Percentiles rank a stretch among this genome's conserved stretches.
Conservation (phyloP, 1,140 invertebrate genomes). For the Procambarus virginalis region DNA sequence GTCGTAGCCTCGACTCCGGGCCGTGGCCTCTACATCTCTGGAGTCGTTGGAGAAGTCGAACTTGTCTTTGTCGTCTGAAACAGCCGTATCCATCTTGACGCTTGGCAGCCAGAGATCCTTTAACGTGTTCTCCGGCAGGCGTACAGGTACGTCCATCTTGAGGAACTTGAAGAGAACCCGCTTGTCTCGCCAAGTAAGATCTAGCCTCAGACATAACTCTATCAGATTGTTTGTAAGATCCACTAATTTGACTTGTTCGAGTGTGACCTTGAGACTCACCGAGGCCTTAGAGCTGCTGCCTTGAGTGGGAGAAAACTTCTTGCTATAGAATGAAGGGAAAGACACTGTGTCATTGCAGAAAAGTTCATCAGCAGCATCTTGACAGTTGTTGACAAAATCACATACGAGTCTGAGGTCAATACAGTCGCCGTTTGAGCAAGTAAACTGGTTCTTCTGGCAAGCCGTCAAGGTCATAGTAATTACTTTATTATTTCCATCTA, state of each 20-base stretch:
- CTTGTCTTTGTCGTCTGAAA: background rate
- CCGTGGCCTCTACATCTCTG: slow-evolving; percentile 17
- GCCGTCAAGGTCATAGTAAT: slow-evolving; percentile 2
- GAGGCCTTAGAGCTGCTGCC: background rate
- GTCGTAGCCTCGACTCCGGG: background rate
- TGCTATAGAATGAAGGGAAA: slow-evolving; percentile 22
- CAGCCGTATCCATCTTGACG: slow-evolving; percentile 22
- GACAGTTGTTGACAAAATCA: slow-evolving; percentile 24
- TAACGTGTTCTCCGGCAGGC: background rate
- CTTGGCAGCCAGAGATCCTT: slow-evolving; percentile 25
- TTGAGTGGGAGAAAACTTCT: slow-evolving; percentile 31
- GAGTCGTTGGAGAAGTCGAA: background rate
- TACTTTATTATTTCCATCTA: too few relatives aligned
- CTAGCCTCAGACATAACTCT: slow-evolving; percentile 5
- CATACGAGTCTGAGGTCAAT: slow-evolving; percentile 16
- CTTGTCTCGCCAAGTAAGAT: slow-evolving; percentile 27
- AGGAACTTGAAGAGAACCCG: slow-evolving; percentile 25
- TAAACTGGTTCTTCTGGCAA: slow-evolving; percentile 29
- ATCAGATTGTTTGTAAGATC: slow-evolving; percentile 15
- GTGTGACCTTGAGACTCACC: slow-evolving; percentile 25
- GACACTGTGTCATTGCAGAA: slow-evolving; percentile 3
- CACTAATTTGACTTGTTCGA: slow-evolving; percentile 25
- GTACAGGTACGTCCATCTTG: background rate
- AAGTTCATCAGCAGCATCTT: slow-evolving; percentile 34
- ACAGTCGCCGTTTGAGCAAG: slow-evolving; percentile 30